Percentiles rank a stretch among this genome's conserved stretches.
Conservation (phyloP, 2,797 vertebrate genomes). For the Parauchenoglanis ngamensis region DNA sequence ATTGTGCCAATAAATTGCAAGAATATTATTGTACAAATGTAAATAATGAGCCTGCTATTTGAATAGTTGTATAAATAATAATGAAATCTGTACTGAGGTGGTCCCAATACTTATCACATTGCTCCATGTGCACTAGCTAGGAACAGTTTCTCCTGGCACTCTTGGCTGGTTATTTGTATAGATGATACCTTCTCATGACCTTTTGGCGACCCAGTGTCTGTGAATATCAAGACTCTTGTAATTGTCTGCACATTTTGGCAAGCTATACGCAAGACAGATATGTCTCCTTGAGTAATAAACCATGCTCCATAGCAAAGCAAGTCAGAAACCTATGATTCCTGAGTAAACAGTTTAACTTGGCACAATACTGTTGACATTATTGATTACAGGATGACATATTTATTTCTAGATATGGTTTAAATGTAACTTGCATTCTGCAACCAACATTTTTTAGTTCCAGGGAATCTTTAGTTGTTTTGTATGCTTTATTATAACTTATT, state of each 20-base stretch:
- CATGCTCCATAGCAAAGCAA: constrained; percentile 25
- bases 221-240: constrained; percentile 1
- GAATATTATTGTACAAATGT: neutral
- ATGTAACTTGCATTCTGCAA: neutral
- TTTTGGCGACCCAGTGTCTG: constrained; percentile 4
- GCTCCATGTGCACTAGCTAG: neutral
- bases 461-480: neutral
- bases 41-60: neutral
- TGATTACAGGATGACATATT: neutral
- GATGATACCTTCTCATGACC: constrained; percentile 1
- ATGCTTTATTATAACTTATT: neutral
- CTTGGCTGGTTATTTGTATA: neutral
- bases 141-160: neutral
- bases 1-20: neutral
- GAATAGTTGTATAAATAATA: neutral
- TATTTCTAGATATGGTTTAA: neutral
- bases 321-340: constrained; percentile 4
- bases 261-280: constrained; percentile 16
- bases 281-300: constrained; percentile 9
- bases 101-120: neutral
- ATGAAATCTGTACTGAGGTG: neutral
- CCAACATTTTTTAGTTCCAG: neutral
- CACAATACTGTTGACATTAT: constrained; percentile 4
- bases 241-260: constrained; percentile 44
- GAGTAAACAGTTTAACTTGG: neutral